These are phyloP conservation scores for Ptychobarbus kaznakovi DNA, from an alignment of 2,797 vertebrate species.

Conservation along the genomic window DNA sequence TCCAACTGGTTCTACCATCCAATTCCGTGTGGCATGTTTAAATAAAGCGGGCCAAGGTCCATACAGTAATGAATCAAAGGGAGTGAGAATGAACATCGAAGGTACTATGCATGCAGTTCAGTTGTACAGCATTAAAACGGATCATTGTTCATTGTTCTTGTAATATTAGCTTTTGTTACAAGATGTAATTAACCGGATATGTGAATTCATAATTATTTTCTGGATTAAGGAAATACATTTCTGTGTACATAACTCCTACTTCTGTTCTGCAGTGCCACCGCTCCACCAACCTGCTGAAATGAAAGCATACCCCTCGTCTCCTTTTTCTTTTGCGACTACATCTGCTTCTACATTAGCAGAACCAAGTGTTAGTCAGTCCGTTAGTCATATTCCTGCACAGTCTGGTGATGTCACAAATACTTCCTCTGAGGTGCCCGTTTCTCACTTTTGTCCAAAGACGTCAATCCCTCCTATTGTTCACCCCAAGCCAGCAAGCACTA, in stretches of 20 bases:
- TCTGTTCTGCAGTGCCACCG: conserved; percentile 62
- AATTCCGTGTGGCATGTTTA: conserved; percentile 88
- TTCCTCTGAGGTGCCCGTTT: conserved; percentile 41
- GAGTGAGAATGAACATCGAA: conserved; percentile 76
- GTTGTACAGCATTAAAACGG: background rate
- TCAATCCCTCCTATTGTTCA: conserved; percentile 68
- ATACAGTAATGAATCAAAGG: conserved; percentile 84
- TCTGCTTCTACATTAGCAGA: conserved; percentile 52
- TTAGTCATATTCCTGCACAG: conserved; percentile 43
- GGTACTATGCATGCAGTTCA: conserved; percentile 68
- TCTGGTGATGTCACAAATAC: conserved; percentile 7
- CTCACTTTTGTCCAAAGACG: conserved; percentile 59
- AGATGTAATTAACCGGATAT: conserved; percentile 13
- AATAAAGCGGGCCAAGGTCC: conserved; percentile 94
- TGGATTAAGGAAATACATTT: background rate
- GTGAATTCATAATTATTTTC: background rate
- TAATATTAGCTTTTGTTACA: background rate
- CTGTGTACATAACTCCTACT: background rate
- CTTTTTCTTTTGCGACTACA: conserved; percentile 40
- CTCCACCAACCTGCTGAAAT: conserved; percentile 59
- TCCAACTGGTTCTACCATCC: conserved; percentile 71
- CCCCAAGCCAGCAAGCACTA: conserved; percentile 76
- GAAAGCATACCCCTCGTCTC: conserved; percentile 52
- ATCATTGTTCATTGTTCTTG: background rate
- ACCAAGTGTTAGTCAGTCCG: conserved; percentile 36